These are phyloP conservation scores for Palloptera scutellata DNA, from an alignment of 2,888 invertebrate genomes.

Conservation along the genomic window DNA sequence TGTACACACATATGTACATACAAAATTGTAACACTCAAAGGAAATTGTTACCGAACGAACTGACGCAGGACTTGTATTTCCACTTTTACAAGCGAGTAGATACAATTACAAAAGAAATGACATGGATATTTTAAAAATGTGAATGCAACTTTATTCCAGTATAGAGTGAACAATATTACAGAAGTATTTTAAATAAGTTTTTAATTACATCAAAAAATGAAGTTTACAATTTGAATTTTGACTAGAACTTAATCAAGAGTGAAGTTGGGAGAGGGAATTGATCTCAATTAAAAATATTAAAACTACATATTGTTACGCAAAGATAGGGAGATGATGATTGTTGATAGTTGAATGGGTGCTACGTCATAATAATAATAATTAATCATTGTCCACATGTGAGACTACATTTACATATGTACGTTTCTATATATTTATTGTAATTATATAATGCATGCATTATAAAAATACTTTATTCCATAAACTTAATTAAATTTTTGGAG, in stretches of 20 bases:
- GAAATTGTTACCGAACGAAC: too few species aligned
- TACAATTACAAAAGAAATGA: too few species aligned
- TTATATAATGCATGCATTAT: slow-evolving; percentile 63
- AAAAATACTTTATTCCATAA: slow-evolving; percentile 56
- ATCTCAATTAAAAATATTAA: slow-evolving; percentile 3
- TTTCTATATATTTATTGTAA: slow-evolving; percentile 50
- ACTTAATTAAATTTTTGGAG: slow-evolving; percentile 47
- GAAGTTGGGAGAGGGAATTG: slow-evolving; percentile 13
- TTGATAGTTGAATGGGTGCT: slow-evolving; percentile 18
- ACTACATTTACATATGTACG: slow-evolving; percentile 50
- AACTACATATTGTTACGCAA: slow-evolving; percentile 9
- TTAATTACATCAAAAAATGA: slow-evolving; percentile 56
- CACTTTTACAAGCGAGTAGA: too few species aligned
- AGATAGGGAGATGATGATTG: slow-evolving; percentile 4
- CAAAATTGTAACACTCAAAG: too few species aligned
- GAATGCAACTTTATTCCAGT: slow-evolving; percentile 62
- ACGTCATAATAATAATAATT: slow-evolving; percentile 18
- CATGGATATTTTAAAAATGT: slow-evolving; percentile 53
- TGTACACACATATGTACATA: too few species aligned
- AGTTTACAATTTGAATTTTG: slow-evolving; percentile 52
- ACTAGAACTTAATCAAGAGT: slow-evolving; percentile 57
- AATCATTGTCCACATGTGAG: slow-evolving; percentile 19
- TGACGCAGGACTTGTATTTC: too few species aligned
- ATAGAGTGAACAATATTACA: slow-evolving; percentile 48
- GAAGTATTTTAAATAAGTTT: slow-evolving; percentile 48